Evolutionary conservation across 2,113 vertebrate species (phyloP).

Genomic region (Mugil cephalus): DNA sequence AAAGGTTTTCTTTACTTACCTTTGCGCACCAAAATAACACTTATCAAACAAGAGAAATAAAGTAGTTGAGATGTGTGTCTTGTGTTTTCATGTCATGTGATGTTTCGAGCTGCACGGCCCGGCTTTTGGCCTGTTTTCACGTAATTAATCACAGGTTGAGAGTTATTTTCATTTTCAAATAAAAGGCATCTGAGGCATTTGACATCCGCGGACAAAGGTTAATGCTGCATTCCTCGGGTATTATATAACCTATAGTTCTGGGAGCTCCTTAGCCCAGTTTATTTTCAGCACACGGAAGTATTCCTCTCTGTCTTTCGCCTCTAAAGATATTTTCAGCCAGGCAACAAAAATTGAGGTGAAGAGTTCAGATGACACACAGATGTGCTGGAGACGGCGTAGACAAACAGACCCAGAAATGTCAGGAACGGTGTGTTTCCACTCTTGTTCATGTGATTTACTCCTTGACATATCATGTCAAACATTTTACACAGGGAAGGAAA

Average conservation of each 20-base stretch:
- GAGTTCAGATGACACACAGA: constrained; percentile 62
- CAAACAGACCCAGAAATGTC: constrained; percentile 45
- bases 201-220: constrained; percentile 48
- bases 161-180: constrained; percentile 51
- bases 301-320: constrained; percentile 39
- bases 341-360: constrained; percentile 47
- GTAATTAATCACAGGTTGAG: constrained; percentile 68
- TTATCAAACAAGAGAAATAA: constrained; percentile 32
- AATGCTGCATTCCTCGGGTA: constrained; percentile 51
- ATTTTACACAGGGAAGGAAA: constrained; percentile 1
- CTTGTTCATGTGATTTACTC: constrained; percentile 12
- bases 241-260: constrained; percentile 57
- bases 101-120: constrained; percentile 30
- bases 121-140: constrained; percentile 25
- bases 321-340: constrained; percentile 26
- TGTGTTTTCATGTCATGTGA: constrained; percentile 36
- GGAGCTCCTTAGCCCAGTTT: constrained; percentile 40
- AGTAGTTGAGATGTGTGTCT: constrained; percentile 35
- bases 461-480: constrained; percentile 8
- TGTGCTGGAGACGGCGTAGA: constrained; percentile 51
- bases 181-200: constrained; percentile 49
- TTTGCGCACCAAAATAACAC: constrained; percentile 34
- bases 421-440: constrained; percentile 23
- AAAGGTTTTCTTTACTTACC: constrained; percentile 22
- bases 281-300: constrained; percentile 24